Base-by-base conservation (phyloP, 2,888 invertebrate genomes). In the Lycophotia porphyrea region DNA sequence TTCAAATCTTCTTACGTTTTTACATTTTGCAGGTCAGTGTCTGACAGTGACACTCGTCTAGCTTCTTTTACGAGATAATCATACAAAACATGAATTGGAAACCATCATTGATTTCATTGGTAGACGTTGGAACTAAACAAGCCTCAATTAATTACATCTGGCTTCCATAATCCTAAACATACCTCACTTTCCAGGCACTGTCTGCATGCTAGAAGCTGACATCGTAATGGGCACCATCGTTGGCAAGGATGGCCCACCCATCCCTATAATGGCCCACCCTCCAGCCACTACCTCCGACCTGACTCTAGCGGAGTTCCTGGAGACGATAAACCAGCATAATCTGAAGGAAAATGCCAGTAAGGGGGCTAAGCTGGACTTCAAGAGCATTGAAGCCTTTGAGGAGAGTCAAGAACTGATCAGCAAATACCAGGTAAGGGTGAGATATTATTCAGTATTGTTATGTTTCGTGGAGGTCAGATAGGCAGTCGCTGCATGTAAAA, bases 351-450 rank as follows among this genome's bases (percentile, higher is more conserved):
- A 94, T 15, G 27, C 31, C 13, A 74, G 0, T 77, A 95, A 93
- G 86, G 99, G 99, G 0, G 97, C 99, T 1, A 99, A 99, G 92
- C 94, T 99, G 64, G 99, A 99, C 93, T 99, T 99, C 91, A 99
- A 99, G 93, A 97, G 97, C 2, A 97, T 98, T 63, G 98, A 98
- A 65, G 98, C 98, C 0, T 98, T 98, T 89, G 96, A 97, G 74
- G 95, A 94, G 58, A 97, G 98, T 7, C 93, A 97, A 49, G 90
- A 91, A 0, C 93, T 97, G 31, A 95, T 96, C 24, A 93, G 93
- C 1, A 92, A 91, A 55, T 95, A 94, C 75, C 93, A 93, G 93
- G 96, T 95, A 81, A 34, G 31, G 4, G 34, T 1, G 34, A 21
- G 60, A 9, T 60, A 11, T 21, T 8, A 31, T 15, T 2, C 15